Evolutionary conservation across 2,113 vertebrate genomes (phyloP).

Genomic region (Heterocephalus glaber): DNA sequence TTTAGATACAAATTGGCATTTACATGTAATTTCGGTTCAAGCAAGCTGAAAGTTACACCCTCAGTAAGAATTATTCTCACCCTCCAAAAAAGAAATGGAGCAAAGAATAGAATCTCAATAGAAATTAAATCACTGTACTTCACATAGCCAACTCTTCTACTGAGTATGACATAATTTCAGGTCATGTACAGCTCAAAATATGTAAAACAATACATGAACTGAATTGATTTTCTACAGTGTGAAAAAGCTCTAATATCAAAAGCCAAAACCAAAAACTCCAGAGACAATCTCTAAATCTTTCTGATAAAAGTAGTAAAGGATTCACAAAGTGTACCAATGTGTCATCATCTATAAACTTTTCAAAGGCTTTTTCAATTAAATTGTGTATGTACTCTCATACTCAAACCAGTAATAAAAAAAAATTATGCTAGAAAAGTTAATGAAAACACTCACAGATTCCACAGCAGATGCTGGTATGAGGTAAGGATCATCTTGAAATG

Average conservation of each 20-base stretch:
- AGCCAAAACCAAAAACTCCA: background rate
- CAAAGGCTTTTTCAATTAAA: conserved; percentile 3
- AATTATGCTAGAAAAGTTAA: background rate
- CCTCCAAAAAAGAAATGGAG: background rate
- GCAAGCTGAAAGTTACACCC: background rate
- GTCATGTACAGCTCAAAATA: background rate
- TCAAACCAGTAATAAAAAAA: background rate
- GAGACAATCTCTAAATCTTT: background rate
- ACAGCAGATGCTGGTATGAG: conserved; percentile 87
- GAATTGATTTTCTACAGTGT: background rate
- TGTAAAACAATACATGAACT: background rate
- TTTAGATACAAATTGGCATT: conserved; percentile 5
- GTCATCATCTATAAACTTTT: background rate
- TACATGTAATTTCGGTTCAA: background rate
- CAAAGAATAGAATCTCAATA: conserved; percentile 1
- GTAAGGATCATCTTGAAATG: conserved; percentile 94
- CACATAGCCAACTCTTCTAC: background rate
- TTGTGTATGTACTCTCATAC: background rate
- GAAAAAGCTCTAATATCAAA: background rate
- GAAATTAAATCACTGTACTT: background rate
- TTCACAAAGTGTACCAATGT: background rate
- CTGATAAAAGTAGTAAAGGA: background rate
- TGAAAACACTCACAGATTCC: conserved; percentile 88
- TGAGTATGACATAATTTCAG: background rate
- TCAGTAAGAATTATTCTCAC: background rate